Percentiles rank a stretch among this genome's conserved stretches.
These are phyloP conservation scores for Papilio elwesi DNA, from an alignment of 2,888 invertebrate species.

Conservation along the genomic window DNA sequence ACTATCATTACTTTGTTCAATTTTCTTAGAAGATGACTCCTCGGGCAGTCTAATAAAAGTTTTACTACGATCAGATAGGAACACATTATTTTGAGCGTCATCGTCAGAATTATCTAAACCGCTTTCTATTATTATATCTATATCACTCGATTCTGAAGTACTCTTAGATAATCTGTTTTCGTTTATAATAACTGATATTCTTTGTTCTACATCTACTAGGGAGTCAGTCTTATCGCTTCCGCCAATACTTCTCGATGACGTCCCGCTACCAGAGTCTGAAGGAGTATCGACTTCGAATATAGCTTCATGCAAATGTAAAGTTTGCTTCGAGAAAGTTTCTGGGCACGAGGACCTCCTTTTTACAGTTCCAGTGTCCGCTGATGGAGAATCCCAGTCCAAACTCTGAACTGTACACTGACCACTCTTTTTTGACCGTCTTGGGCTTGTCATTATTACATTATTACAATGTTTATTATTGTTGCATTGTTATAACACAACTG, in stretches of 20 bases:
- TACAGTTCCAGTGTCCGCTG: slow-evolving; percentile 88
- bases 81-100: slow-evolving; percentile 61
- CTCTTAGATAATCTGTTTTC: slow-evolving; percentile 79
- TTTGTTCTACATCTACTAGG: slow-evolving; percentile 75
- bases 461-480: slow-evolving; percentile 52
- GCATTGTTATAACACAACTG: slow-evolving; percentile 62
- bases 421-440: slow-evolving; percentile 77
- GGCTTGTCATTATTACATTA: slow-evolving; percentile 78
- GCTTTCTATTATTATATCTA: slow-evolving; percentile 73
- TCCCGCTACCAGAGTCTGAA: slow-evolving; percentile 75
- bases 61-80: slow-evolving; percentile 65
- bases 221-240: slow-evolving; percentile 71
- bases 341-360: slow-evolving; percentile 86
- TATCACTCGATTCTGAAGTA: slow-evolving; percentile 77
- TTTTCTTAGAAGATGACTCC: slow-evolving; percentile 55
- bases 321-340: slow-evolving; percentile 61
- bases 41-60: slow-evolving; percentile 68
- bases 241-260: slow-evolving; percentile 65
- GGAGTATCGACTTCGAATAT: slow-evolving; percentile 74
- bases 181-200: slow-evolving; percentile 79
- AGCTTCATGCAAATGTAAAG: slow-evolving; percentile 58
- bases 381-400: slow-evolving; percentile 90
- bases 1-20: slow-evolving; percentile 52
- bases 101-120: slow-evolving; percentile 66
- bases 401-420: slow-evolving; percentile 69